Percentiles rank a stretch among this genome's conserved stretches.
Evolutionary conservation across 2,797 vertebrate species (phyloP).

Genomic region (Diplodus puntazzo): DNA sequence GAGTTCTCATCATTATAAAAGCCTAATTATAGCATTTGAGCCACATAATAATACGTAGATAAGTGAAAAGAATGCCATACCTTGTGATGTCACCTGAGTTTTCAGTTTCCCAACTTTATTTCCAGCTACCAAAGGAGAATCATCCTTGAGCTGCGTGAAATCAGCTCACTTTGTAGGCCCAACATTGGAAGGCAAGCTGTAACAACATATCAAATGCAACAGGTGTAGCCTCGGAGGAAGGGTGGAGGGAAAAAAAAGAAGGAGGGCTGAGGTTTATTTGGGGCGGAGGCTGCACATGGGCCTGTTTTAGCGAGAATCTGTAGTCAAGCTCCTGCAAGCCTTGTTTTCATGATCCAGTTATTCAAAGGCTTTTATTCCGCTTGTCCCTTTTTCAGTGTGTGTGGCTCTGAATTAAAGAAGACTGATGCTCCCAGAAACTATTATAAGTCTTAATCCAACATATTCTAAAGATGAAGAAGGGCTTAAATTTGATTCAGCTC

Average conservation of each 20-base stretch:
- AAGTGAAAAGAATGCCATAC: slow-evolving; percentile 37
- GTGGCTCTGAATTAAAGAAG: neutral
- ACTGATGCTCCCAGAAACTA: neutral
- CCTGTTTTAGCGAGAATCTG: slow-evolving; percentile 26
- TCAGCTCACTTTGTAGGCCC: slow-evolving; percentile 13
- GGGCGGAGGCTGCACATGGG: slow-evolving; percentile 21
- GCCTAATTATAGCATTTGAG: neutral
- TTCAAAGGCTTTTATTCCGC: slow-evolving; percentile 6
- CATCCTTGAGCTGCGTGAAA: neutral
- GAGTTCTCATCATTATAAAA: neutral
- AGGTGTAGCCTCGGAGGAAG: slow-evolving; percentile 73
- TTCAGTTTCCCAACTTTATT: neutral
- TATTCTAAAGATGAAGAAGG: neutral
- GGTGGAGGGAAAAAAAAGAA: slow-evolving; percentile 47
- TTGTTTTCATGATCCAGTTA: slow-evolving; percentile 22
- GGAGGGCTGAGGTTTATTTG: slow-evolving; percentile 42
- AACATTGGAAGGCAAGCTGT: slow-evolving; percentile 38
- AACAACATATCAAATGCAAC: slow-evolving; percentile 57
- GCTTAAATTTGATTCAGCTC: neutral
- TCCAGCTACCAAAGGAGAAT: slow-evolving; percentile 4
- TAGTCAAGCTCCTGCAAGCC: slow-evolving; percentile 32
- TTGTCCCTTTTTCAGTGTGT: neutral
- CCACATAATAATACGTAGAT: neutral
- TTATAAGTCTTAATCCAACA: neutral
- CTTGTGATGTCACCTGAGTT: slow-evolving; percentile 26